Evolutionary conservation across 2,113 vertebrate species (phyloP).

Genomic region (Regulus satrapa): DNA sequence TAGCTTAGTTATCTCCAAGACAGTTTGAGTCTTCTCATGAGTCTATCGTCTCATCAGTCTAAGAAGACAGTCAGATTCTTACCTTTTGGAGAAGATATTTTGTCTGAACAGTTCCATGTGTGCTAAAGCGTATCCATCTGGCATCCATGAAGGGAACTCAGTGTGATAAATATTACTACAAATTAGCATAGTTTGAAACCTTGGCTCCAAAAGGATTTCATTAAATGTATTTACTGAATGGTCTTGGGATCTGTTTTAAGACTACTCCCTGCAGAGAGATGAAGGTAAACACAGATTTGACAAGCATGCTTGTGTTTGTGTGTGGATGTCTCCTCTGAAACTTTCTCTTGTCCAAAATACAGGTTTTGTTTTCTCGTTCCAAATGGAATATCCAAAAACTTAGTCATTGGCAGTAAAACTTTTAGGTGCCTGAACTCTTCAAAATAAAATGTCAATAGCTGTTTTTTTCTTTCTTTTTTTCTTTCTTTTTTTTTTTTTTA

Average conservation of each 20-base stretch:
- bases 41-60: background rate
- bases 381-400: slow-evolving; percentile 2
- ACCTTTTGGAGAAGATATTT: slow-evolving; percentile 52
- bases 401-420: slow-evolving; percentile 40
- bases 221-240: slow-evolving; percentile 37
- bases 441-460: slow-evolving; percentile 22
- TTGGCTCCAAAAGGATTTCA: slow-evolving; percentile 28
- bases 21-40: background rate
- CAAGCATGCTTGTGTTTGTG: background rate
- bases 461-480: no score
- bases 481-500: no score
- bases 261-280: background rate
- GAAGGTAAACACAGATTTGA: slow-evolving; percentile 24
- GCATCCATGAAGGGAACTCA: background rate
- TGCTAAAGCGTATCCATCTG: slow-evolving; percentile 42
- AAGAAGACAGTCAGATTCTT: background rate
- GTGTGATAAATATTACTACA: slow-evolving; percentile 40
- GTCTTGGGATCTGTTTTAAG: slow-evolving; percentile 22
- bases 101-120: slow-evolving; percentile 48
- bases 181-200: slow-evolving; percentile 17
- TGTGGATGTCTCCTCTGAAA: background rate
- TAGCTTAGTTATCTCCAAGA: background rate
- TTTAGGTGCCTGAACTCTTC: background rate
- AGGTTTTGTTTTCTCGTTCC: background rate
- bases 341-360: background rate